Evolutionary conservation across 35 echinoderm and acorn worm genomes (phyloP), one percentile per base, ranked within the genome.

Genomic region (Hemicentrotus pulcherrimus): DNA sequence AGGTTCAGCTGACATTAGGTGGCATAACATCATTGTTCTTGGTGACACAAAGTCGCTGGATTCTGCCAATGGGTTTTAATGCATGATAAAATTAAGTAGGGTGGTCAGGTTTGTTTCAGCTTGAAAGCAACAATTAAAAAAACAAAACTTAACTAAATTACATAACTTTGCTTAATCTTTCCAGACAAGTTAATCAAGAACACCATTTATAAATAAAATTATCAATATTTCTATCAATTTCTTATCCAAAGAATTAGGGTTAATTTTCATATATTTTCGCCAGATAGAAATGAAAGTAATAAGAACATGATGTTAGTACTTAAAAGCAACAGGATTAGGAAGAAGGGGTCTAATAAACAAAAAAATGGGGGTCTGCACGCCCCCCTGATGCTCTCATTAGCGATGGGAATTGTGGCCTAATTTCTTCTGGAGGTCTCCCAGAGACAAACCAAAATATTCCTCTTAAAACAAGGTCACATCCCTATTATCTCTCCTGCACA

Each of bases 371-470:
- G 65, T n/a, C 4, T 78, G 65, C 65, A 28, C 22, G 22, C 65
- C 65, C 65, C 46, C 88, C 12, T 46, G 31, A 90, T 90, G 88
- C 46, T 45, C 13, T 90, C 88, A 90, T 33, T 18, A 24, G 12
- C 12, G 46, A 90, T 47, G 88, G 88, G 88, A 41, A 90, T 90
- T 90, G 32, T 35, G 88, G 88, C 88, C 88, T 90, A 90, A 90
- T 90, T 90, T 45, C 88, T 90, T 18, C 46, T 45, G 31, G 31
- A 28, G 46, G 88, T 90, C 32, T 90, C 88, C 88, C 88, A 13
- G 46, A 41, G 31, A 45, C 12, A 45, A 90, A 47, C 88, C 32
- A 90, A 90, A 90, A 90, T 90, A 90, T 90, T 33, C 88, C 32
- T 35, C 88, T 45, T 32, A 18, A 90, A 90, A 90, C 88, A 90